Base-by-base conservation (phyloP, 2,888 invertebrate genomes). In the Noctua comes region DNA sequence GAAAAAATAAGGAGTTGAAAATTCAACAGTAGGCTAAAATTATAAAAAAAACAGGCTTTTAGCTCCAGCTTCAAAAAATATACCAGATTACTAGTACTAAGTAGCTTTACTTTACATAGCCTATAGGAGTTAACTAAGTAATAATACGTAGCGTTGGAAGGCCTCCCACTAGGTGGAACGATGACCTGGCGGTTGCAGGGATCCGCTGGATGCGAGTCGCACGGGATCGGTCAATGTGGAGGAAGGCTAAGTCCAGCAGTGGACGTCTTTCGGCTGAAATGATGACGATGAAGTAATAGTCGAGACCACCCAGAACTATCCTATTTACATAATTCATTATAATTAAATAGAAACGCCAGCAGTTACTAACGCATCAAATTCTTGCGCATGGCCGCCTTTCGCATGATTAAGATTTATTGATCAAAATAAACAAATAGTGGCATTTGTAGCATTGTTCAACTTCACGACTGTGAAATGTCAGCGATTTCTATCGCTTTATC, bases 391-490 rank as follows among this genome's bases (percentile, higher is more conserved):
- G 73, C 62, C 73, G 64, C 57, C 43, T 80, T 80, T 66, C n/a
- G 51, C 57, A 48, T 46, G 57, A 82, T 86, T 71, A 86, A 57
- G 85, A 84, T 83, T 70, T 75, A 83, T 73, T 70, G 69, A 68
- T 73, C 78, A 76, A 80, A 80, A 78, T 13, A 85, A 79, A 80
- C 74, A 79, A 78, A 74, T 71, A 68, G 40, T 79, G 77, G n/a
- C 79, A 88, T 84, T 85, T 85, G 62, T 70, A 24, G 72, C 21
- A 70, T 71, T 73, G 66, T 69, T 68, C 72, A 76, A 69, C 57
- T 68, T 73, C 88, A 83, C 84, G 83, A 88, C 68, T 76, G 64
- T 62, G 71, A 86, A 88, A 90, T 89, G 86, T 83, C 88, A 87
- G 77, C 80, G 76, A 83, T 84, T 80, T 81, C 43, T 68, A 73